A percentile compares a stretch with the other conserved stretches of the same genome.
phyloP scores from a whole-genome alignment of 2,113 vertebrate species.

The Polyodon spathula region DNA sequence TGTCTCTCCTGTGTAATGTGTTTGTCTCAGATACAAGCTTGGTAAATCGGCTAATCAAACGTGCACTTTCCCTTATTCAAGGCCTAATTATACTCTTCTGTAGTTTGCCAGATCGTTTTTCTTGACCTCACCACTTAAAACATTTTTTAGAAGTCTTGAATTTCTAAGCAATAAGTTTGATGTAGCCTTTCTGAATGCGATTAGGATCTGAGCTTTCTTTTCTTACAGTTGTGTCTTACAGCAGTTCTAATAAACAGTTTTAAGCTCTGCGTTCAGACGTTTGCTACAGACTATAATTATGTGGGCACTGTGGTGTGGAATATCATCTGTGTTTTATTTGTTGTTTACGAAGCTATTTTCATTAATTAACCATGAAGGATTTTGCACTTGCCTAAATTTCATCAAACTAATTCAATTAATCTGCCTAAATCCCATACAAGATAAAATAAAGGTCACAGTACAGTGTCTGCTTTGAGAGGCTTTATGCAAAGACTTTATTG shows the following conservation, averaged over 20 bases:
- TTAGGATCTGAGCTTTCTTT: not conserved
- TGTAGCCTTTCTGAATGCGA: not conserved
- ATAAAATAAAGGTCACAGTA: constrained; percentile 33
- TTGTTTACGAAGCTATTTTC: not conserved
- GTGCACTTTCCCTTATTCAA: not conserved
- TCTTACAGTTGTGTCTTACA: not conserved
- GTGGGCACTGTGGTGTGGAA: no score
- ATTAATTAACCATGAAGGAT: constrained; percentile 13
- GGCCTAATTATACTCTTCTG: not conserved
- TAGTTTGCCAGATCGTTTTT: constrained; percentile 12
- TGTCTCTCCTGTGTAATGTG: not conserved
- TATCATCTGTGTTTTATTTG: constrained; percentile 16
- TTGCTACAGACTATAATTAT: no score
- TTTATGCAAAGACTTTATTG: constrained; percentile 21
- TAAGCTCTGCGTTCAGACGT: no score
- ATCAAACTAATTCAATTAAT: constrained; percentile 29
- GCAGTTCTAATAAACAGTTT: constrained; percentile 3
- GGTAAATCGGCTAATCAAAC: not conserved
- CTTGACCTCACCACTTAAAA: constrained; percentile 3
- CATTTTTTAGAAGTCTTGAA: not conserved
- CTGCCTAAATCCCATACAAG: constrained; percentile 26
- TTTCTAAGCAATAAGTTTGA: constrained; percentile 2
- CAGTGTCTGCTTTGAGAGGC: constrained; percentile 17
- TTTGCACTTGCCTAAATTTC: constrained; percentile 30
- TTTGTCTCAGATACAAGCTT: not conserved